phyloP scores from a whole-genome alignment of 2,113 vertebrate species.

The Ceyx melanurus region DNA sequence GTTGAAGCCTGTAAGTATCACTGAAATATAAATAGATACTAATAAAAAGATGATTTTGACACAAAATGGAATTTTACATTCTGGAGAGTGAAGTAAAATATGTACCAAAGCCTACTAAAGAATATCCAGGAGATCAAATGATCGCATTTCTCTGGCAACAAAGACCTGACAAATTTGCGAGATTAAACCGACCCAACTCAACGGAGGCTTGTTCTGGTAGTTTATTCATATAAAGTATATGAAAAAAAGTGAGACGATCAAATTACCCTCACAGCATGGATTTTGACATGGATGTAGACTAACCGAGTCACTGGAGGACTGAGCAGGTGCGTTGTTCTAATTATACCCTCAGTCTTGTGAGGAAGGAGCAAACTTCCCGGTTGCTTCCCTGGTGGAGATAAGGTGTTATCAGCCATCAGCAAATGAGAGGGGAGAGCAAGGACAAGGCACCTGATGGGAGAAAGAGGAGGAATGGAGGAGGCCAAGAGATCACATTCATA shows the following conservation, averaged over 20 bases:
- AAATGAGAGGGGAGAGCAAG: slow-evolving; percentile 63
- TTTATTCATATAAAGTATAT: slow-evolving; percentile 18
- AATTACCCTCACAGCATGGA: slow-evolving; percentile 64
- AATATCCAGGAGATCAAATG: slow-evolving; percentile 26
- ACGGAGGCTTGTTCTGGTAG: not conserved
- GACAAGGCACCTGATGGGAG: slow-evolving; percentile 59
- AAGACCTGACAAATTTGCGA: slow-evolving; percentile 43
- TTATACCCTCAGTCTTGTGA: slow-evolving; percentile 63
- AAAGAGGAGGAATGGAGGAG: slow-evolving; percentile 11
- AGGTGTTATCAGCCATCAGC: slow-evolving; percentile 68
- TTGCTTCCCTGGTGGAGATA: slow-evolving; percentile 64
- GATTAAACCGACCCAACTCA: slow-evolving; percentile 34
- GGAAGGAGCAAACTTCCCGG: slow-evolving; percentile 49
- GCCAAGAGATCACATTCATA: not conserved
- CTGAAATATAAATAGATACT: slow-evolving; percentile 50
- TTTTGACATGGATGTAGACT: slow-evolving; percentile 66
- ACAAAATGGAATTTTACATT: slow-evolving; percentile 45
- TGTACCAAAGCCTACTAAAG: slow-evolving; percentile 20
- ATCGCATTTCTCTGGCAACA: slow-evolving; percentile 24
- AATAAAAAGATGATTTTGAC: slow-evolving; percentile 58
- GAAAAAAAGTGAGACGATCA: slow-evolving; percentile 49
- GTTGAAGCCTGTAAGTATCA: slow-evolving; percentile 11
- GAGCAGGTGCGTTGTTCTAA: slow-evolving; percentile 69
- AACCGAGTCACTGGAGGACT: slow-evolving; percentile 48
- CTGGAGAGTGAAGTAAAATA: slow-evolving; percentile 31